Percentiles rank a stretch among this genome's conserved stretches.
Evolutionary conservation across 1,140 invertebrate genomes (phyloP).

Genomic region (Thaumatotibia leucotreta): DNA sequence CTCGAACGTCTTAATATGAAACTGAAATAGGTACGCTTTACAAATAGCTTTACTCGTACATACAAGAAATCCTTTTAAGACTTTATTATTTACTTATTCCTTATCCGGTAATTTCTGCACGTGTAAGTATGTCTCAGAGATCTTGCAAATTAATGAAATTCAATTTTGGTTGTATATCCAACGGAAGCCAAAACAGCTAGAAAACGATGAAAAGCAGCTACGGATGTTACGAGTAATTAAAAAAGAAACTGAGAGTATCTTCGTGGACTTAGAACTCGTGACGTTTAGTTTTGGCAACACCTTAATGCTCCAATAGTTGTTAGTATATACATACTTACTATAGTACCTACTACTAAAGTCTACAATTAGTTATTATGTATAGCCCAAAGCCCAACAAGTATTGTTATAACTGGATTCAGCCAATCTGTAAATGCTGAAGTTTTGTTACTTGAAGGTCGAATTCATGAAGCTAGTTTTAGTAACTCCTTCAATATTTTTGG

Average conservation of each 20-base stretch:
- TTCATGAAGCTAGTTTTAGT: neutral
- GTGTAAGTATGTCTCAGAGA: neutral
- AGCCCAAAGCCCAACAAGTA: no score
- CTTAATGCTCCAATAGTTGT: no score
- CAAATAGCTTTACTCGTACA: no score
- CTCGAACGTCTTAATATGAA: no score
- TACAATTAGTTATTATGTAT: no score
- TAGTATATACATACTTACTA: neutral
- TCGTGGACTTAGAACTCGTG: neutral
- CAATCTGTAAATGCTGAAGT: neutral
- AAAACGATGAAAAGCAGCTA: neutral
- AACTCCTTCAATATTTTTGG: no score
- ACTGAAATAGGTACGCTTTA: no score
- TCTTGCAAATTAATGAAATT: neutral
- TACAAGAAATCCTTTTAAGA: no score
- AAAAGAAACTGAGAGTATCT: slow-evolving; percentile 1
- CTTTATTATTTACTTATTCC: neutral
- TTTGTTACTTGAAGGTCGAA: neutral
- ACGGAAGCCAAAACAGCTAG: neutral
- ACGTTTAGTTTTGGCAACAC: slow-evolving; percentile 5
- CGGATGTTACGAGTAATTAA: neutral
- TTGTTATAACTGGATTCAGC: neutral
- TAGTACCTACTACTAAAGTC: no score
- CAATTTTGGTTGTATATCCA: neutral
- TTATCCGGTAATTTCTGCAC: neutral